phyloP scores from a whole-genome alignment of 2,797 vertebrate genomes.

The Perodicticus potto region DNA sequence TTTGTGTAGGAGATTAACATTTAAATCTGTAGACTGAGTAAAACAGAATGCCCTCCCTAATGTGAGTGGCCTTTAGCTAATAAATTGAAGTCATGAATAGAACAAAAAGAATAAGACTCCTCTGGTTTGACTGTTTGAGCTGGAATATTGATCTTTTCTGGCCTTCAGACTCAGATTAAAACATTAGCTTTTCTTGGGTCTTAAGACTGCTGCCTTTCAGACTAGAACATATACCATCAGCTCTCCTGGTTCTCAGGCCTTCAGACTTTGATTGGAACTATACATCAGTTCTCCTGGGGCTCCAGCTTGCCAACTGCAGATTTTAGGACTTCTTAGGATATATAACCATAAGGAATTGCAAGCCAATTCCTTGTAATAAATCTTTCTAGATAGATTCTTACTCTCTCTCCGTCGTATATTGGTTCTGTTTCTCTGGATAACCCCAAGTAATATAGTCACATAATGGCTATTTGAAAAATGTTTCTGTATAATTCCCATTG shows the following conservation, averaged over 20 bases:
- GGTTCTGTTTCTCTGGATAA: background rate
- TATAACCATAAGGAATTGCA: background rate
- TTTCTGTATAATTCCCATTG: background rate
- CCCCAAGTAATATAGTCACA: background rate
- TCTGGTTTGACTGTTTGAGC: background rate
- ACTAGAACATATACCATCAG: background rate
- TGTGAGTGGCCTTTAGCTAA: background rate
- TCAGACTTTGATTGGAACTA: background rate
- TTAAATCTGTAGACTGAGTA: background rate
- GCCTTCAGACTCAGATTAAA: background rate
- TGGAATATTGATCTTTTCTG: background rate
- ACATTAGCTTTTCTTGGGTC: background rate
- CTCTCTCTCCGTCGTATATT: too few relatives aligned
- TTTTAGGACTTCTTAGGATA: background rate
- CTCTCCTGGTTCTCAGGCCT: background rate
- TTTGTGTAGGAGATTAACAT: background rate
- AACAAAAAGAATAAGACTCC: background rate
- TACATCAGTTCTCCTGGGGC: background rate
- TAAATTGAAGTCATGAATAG: background rate
- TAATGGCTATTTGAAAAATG: constrained; percentile 1
- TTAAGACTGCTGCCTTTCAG: background rate
- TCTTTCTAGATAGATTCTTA: background rate
- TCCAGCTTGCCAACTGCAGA: background rate
- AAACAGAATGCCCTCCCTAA: background rate
- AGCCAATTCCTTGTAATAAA: background rate